Conservation (phyloP, 2,113 vertebrate genomes). For the Corythornis madagascariensis region DNA sequence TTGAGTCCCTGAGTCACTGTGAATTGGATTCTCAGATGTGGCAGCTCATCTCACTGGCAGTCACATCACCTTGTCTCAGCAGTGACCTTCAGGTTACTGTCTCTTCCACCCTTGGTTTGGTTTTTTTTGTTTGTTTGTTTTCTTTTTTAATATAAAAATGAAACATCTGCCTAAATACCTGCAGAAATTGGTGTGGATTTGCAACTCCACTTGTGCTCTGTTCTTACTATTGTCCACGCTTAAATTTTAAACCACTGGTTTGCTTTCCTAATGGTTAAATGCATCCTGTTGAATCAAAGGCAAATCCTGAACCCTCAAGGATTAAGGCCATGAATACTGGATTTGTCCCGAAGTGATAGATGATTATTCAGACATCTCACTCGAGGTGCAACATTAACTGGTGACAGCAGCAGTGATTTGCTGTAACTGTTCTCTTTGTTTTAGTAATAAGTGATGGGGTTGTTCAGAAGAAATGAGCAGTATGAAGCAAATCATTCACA, state of each 20-base stretch:
- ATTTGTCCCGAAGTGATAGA: neutral
- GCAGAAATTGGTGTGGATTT: neutral
- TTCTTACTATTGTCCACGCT: neutral
- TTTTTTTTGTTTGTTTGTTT: neutral
- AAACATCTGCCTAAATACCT: neutral
- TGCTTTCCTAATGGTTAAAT: neutral
- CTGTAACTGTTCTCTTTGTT: constrained; percentile 32
- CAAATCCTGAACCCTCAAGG: neutral
- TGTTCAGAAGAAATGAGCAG: constrained; percentile 31
- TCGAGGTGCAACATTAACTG: constrained; percentile 36
- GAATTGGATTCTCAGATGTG: neutral
- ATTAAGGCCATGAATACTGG: neutral
- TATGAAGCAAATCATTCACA: constrained; percentile 49
- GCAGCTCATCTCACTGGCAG: neutral
- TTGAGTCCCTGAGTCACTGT: neutral
- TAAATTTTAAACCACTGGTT: neutral
- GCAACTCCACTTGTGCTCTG: neutral
- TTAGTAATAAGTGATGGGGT: neutral
- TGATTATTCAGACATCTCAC: constrained; percentile 56
- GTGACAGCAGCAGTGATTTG: constrained; percentile 53
- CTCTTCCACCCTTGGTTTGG: neutral
- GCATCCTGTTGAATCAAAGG: neutral
- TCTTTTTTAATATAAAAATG: neutral
- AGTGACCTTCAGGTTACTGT: neutral
- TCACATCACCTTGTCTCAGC: neutral